phyloP scores from a whole-genome alignment of 2,113 vertebrate species.

The Callipepla californica region DNA sequence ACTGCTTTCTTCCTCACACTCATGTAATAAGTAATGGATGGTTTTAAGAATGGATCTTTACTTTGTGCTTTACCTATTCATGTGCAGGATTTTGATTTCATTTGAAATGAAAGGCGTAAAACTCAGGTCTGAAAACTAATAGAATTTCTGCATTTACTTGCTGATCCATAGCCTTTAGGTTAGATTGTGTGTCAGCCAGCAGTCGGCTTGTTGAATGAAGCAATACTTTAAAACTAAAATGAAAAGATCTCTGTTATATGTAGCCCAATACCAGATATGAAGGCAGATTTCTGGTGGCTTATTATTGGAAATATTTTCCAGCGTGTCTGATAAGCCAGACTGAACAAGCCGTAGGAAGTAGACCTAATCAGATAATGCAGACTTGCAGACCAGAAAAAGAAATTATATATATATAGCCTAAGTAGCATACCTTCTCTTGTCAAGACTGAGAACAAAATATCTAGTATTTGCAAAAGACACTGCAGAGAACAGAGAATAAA shows the following conservation, averaged over 20 bases:
- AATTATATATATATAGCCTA: constrained; percentile 35
- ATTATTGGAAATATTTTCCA: constrained; percentile 75
- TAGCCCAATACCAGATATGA: constrained; percentile 63
- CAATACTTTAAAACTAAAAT: constrained; percentile 78
- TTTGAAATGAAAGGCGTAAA: constrained; percentile 80
- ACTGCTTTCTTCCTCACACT: constrained; percentile 33
- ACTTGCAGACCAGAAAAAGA: constrained; percentile 63
- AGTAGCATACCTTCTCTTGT: constrained; percentile 16
- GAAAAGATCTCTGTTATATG: constrained; percentile 76
- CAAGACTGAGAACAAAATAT: constrained; percentile 1
- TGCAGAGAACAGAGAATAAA: not conserved
- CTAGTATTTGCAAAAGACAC: not conserved
- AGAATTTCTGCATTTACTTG: constrained; percentile 81
- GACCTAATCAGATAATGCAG: constrained; percentile 62
- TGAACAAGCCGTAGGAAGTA: constrained; percentile 59
- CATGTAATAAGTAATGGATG: constrained; percentile 61
- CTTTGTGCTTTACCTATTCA: constrained; percentile 68
- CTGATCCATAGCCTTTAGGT: constrained; percentile 79
- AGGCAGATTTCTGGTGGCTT: constrained; percentile 67
- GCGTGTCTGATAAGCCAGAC: constrained; percentile 61
- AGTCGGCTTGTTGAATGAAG: constrained; percentile 72
- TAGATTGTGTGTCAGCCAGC: constrained; percentile 74
- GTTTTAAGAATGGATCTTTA: constrained; percentile 71
- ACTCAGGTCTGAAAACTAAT: constrained; percentile 78
- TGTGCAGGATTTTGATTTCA: constrained; percentile 79